phyloP scores from a whole-genome alignment of 2,797 vertebrate species.

The Artibeus lituratus region DNA sequence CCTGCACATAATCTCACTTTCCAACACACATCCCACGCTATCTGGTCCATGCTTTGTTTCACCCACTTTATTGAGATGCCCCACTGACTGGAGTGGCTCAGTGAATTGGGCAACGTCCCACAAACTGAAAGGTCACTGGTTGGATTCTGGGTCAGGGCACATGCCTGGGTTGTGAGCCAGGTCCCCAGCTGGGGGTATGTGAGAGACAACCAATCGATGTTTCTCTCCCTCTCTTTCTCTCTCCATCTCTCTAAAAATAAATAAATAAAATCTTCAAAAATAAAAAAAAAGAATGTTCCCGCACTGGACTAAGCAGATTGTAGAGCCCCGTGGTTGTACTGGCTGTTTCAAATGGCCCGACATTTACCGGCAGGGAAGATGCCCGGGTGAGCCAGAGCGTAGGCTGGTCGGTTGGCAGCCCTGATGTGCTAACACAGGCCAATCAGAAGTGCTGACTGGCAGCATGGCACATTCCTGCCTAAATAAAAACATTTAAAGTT shows the following conservation, averaged over 20 bases:
- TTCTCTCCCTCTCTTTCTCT: background rate
- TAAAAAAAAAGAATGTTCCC: background rate
- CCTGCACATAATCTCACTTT: background rate
- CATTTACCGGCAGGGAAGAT: background rate
- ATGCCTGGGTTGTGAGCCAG: too few species aligned
- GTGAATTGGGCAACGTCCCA: too few species aligned
- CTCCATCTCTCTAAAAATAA: background rate
- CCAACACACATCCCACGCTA: background rate
- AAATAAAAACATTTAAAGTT: background rate
- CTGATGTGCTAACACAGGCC: rapidly evolving
- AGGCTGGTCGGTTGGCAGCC: background rate
- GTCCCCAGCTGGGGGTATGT: too few species aligned
- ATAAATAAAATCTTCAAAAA: background rate
- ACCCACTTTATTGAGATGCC: background rate
- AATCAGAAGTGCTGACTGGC: background rate
- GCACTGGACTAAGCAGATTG: background rate
- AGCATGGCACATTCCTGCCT: background rate
- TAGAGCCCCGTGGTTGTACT: background rate
- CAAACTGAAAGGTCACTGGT: too few species aligned
- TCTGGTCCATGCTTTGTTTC: background rate
- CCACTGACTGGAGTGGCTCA: too few species aligned
- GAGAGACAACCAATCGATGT: too few species aligned
- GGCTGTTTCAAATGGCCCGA: background rate
- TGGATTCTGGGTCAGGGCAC: too few species aligned
- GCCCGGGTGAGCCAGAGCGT: background rate